Evolutionary conservation across 64 coral and sea anemone genomes (phyloP).

Genomic region (Exaiptasia diaphana): DNA sequence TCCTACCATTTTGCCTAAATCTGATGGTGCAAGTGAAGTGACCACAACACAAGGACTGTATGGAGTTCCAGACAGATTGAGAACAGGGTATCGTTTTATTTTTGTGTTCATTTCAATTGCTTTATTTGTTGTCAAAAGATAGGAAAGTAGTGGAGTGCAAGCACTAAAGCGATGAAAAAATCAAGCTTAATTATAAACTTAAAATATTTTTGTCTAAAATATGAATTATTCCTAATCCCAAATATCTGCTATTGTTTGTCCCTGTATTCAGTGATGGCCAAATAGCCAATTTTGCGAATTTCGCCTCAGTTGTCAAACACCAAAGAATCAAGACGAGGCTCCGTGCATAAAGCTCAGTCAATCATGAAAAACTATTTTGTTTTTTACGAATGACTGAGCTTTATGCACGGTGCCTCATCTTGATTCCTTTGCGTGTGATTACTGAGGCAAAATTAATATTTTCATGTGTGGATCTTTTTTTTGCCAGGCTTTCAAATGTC

Average conservation of each 20-base stretch:
- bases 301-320: too few relatives aligned
- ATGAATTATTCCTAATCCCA: not conserved
- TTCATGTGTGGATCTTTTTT: too few relatives aligned
- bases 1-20: slow-evolving; percentile 9
- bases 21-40: slow-evolving; percentile 27
- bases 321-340: too few relatives aligned
- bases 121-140: not conserved
- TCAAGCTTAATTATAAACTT: not conserved
- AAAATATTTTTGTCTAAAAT: not conserved
- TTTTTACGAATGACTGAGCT: too few relatives aligned
- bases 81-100: slow-evolving; percentile 13
- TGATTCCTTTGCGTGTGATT: not conserved
- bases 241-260: not conserved
- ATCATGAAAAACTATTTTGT: too few relatives aligned
- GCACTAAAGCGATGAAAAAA: not conserved
- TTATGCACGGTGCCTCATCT: too few relatives aligned
- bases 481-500: slow-evolving; percentile 48
- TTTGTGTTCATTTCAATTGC: not conserved
- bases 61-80: slow-evolving; percentile 65
- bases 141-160: not conserved
- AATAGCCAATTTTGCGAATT: too few relatives aligned
- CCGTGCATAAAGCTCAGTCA: too few relatives aligned
- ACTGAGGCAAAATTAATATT: too few relatives aligned
- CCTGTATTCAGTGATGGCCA: too few relatives aligned
- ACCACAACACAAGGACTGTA: slow-evolving; percentile 22